Evolutionary conservation across 1,140 invertebrate genomes (phyloP).

Genomic region (Eufriesea mexicana): DNA sequence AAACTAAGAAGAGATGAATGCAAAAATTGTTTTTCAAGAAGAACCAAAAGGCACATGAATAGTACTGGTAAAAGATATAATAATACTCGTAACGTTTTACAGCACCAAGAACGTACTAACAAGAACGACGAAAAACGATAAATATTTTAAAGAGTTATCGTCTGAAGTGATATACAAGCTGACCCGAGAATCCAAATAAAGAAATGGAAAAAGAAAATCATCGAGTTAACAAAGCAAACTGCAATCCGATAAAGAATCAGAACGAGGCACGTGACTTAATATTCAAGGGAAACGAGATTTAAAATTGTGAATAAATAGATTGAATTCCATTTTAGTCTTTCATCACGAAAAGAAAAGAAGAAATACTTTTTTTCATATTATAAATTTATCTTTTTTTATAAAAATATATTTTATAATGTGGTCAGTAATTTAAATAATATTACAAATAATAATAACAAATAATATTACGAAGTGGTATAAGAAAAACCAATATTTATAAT

Average conservation of each 20-base stretch:
- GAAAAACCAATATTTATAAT: too few relatives aligned
- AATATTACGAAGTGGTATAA: too few relatives aligned
- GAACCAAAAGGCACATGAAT: neutral
- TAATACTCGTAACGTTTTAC: neutral
- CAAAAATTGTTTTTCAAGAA: neutral
- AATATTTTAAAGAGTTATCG: slow-evolving; percentile 44
- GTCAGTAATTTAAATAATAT: neutral
- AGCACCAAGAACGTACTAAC: neutral
- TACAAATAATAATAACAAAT: neutral
- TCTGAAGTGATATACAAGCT: neutral
- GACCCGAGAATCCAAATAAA: slow-evolving; percentile 32
- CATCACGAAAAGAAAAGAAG: neutral
- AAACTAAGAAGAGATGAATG: too few relatives aligned
- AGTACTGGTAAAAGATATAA: neutral
- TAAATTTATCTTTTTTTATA: neutral
- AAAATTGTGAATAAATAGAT: slow-evolving; percentile 15
- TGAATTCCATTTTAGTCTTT: slow-evolving; percentile 2
- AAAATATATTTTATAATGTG: neutral
- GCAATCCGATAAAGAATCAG: slow-evolving; percentile 43
- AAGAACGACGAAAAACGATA: neutral
- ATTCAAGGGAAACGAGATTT: neutral
- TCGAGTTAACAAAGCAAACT: slow-evolving; percentile 34
- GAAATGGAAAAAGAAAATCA: slow-evolving; percentile 53
- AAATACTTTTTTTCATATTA: neutral
- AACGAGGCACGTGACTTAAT: slow-evolving; percentile 55